Base-by-base conservation (phyloP, 2,888 invertebrate species). In the Coenonympha arcania region DNA sequence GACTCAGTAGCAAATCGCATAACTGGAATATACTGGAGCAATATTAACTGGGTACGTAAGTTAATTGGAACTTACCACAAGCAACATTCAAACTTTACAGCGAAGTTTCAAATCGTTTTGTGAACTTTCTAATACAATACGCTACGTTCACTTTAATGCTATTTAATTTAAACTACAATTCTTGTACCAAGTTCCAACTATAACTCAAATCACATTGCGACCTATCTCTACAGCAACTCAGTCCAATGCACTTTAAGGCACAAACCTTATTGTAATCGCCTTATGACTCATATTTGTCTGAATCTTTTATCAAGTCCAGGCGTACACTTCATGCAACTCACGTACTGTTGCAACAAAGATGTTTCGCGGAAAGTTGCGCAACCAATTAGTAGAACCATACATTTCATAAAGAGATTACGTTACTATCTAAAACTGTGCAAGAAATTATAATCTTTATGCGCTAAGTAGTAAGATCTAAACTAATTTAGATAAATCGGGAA, bases 81-180 rank as follows among this genome's bases (percentile, higher is more conserved):
- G 16, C 24, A 37, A 16, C 13, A 33, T 52, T 24, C n/a, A 39
- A 19, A 30, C 19, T 33, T 43, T 43, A 43, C 18, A 20, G 31
- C 28, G 8, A 44, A 54, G 43, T 55, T 55, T 54, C 50, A 54
- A 58, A 54, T 55, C 41, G 51, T 54, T 50, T 54, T 65, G 68
- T 65, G 68, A 68, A 77, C 79, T 79, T 79, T 80, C 77, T 77
- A 77, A 78, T 76, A 77, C 73, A 77, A 74, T 74, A 67, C 71
- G 50, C 49, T 55, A 66, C 74, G 76, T 72, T 76, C 75, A 73
- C 73, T 75, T 61, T 70, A 69, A 67, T 68, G 66, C 65, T 72
- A 72, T 79, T 77, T 73, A 73, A 77, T 74, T 76, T 71, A 71
- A 74, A 73, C 71, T 68, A 71, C 71, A 73, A 71, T 73, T 71